Evolutionary conservation across 2,888 invertebrate genomes (phyloP), one percentile per base, ranked within the genome.

Genomic region (Caradrina clavipalpis): DNA sequence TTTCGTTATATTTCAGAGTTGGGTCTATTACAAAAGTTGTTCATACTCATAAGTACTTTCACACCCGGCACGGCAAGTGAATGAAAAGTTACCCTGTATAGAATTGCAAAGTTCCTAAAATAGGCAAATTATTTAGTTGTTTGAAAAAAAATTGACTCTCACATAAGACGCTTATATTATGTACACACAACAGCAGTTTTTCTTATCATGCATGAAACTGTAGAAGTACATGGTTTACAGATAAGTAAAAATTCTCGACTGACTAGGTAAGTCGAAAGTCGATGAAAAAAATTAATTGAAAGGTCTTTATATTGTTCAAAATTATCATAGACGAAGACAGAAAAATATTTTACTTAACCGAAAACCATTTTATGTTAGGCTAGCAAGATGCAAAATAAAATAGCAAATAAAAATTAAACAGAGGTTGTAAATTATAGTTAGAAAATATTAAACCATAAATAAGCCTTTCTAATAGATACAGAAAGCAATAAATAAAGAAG

Each of bases 361-460:
- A 35, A 49, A 55, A 54, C 59, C 55, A 71, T 56, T 39, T 47
- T 21, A 22, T 62, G 5, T 47, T 6, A 45, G 5, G 8, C 13
- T 42, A 73, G 47, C 51, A 72, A 56, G 59, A 66, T 66, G 50
- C 59, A 58, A 71, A 64, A 39, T 22, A 56, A 56, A 51, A n/a
- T 39, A 31, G 57, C 47, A 39, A 19, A 2, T 59, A 4, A 17
- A 49, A 65, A 60, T 39, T 15, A 59, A 42, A 21, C 15, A 42
- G 5, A n/a, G 5, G 0, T 47, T 45, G 3, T 31, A n/a, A 31
- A 17, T n/a, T 15, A 15, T 6, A 50, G 10, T 21, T 31, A 45
- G 17, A 31, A 19, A 31, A 15, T 42, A 65, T 13, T 21, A n/a
- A 39, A 6, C 6, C 45, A n/a, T 15, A 49, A 19, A 49, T 5